Base-by-base conservation (phyloP, 2,113 vertebrate genomes). In the Crypturellus undulatus region DNA sequence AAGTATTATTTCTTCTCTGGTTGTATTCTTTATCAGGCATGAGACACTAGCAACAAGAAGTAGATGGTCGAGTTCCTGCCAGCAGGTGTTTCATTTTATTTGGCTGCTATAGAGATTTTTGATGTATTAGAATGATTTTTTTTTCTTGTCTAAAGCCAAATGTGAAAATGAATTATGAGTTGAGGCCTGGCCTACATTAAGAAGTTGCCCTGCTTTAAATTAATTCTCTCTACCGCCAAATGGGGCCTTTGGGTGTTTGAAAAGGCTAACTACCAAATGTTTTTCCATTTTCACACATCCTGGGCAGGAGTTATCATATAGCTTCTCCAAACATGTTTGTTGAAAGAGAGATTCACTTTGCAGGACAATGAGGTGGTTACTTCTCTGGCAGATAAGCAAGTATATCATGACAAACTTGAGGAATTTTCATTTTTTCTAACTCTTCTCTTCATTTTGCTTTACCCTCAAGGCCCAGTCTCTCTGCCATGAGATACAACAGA, bases 61-160 rank as follows among this genome's bases (percentile, higher is more conserved):
- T 72, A 65, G 26, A 13, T 72, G 67, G 64, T 79, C 32, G 59
- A 79, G 42, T 38, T 94, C 24, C 47, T 77, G 54, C 78, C 36
- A 65, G 49, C 59, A 85, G 38, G 34, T 85, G 24, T 77, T 95
- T 85, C 20, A 32, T 85, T 87, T 83, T 77, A 79, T 90, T 90
- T 90, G 68, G 51, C 63, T 92, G 40, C 38, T 90, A 7, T 45
- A 51, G 18, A 6, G 4, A 2, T 67, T 82, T 87, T 83, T 4
- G 8, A 80, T 88, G 73, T 63, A 83, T n/a, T 63, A 59, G 15
- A 3, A 1, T 45, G 54, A 36, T 20, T 65, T 54, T 79, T 54
- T 70, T 14, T 30, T 9, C 26, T 38, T 72, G 17, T 71, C 45
- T 75, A 58, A 58, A 58, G 54, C 54, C 54, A 58, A 56, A 32